Percentiles rank a stretch among this genome's conserved stretches.
Conservation (phyloP, 2,113 vertebrate genomes). For the Pterophyllum scalare region DNA sequence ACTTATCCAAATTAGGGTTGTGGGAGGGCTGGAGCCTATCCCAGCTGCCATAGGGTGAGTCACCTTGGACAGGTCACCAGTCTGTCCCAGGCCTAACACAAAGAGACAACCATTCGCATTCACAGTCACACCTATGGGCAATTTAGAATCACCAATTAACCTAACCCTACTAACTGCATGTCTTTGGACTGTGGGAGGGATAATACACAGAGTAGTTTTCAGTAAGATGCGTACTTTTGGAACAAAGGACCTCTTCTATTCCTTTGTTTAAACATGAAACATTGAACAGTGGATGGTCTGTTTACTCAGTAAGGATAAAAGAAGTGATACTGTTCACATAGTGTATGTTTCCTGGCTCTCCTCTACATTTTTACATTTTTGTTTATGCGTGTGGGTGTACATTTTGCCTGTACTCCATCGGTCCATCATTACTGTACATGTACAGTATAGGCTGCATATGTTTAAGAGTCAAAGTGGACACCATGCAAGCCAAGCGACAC, state of each 20-base stretch:
- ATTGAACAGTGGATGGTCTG: not conserved
- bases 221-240: not conserved
- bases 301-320: too few relatives aligned
- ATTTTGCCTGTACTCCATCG: constrained; percentile 51
- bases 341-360: not conserved
- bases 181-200: too few relatives aligned
- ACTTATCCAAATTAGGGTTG: too few relatives aligned
- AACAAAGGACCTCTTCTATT: not conserved
- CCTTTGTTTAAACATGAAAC: not conserved
- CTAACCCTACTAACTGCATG: too few relatives aligned
- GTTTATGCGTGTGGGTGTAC: constrained; percentile 41
- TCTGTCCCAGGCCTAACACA: too few relatives aligned
- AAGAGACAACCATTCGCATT: too few relatives aligned
- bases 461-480: constrained; percentile 25
- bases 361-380: constrained; percentile 34
- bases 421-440: constrained; percentile 52
- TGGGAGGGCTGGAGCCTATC: too few relatives aligned
- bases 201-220: not conserved
- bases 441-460: not conserved
- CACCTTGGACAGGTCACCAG: too few relatives aligned
- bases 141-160: too few relatives aligned
- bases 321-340: not conserved
- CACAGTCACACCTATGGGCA: too few relatives aligned
- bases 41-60: too few relatives aligned
- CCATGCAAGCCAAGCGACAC: not conserved